Evolutionary conservation across 2,888 invertebrate species (phyloP).

Genomic region (Eulithis prunata): DNA sequence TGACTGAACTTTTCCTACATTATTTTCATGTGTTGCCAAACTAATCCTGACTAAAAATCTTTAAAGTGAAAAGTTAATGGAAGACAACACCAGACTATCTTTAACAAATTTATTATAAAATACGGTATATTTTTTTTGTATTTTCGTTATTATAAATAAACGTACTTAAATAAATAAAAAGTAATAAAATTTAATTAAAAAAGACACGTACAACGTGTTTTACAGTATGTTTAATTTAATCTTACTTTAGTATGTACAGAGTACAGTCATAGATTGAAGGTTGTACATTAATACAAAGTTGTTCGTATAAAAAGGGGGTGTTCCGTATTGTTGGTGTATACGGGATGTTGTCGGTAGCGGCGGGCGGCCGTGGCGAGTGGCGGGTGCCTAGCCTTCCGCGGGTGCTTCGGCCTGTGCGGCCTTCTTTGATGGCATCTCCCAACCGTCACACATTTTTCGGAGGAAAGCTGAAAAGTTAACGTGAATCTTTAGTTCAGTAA

Average conservation of each 20-base stretch:
- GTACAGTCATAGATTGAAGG: conserved; percentile 76
- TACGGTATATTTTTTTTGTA: conserved; percentile 72
- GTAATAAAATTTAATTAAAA: conserved; percentile 73
- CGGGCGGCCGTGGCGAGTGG: conserved; percentile 33
- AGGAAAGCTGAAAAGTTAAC: conserved; percentile 89
- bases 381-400: conserved; percentile 63
- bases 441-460: conserved; percentile 91
- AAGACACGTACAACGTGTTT: conserved; percentile 82
- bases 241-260: conserved; percentile 83
- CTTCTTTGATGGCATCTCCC: conserved; percentile 53
- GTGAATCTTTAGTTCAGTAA: conserved; percentile 12
- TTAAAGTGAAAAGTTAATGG: conserved; percentile 46
- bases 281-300: conserved; percentile 67
- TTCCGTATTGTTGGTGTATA: conserved; percentile 74
- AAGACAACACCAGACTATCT: conserved; percentile 72
- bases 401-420: conserved; percentile 61
- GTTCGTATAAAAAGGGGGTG: conserved; percentile 76
- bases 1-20: background rate
- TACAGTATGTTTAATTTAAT: conserved; percentile 80
- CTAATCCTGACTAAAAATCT: too few species aligned
- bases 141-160: conserved; percentile 82
- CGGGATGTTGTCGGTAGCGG: conserved; percentile 56
- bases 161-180: conserved; percentile 76
- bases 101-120: conserved; percentile 82
- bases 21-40: conserved; percentile 14